Conservation (phyloP, 2,113 vertebrate genomes). For the Channa argus region DNA sequence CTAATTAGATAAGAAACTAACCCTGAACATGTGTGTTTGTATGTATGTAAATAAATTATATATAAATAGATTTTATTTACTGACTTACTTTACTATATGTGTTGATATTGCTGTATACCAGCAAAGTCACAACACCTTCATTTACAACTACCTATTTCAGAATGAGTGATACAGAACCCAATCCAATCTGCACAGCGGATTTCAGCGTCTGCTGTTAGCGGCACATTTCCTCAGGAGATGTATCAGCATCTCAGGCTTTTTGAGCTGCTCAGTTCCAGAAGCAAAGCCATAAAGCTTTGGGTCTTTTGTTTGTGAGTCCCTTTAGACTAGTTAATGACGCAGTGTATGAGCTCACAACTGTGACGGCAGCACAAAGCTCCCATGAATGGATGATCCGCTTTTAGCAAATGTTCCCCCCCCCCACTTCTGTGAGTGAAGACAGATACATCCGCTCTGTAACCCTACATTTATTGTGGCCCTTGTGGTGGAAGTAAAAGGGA, state of each 20-base stretch:
- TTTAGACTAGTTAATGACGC: slow-evolving; percentile 48
- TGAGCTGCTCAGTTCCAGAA: slow-evolving; percentile 22
- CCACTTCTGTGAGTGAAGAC: slow-evolving; percentile 31
- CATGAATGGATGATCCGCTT: slow-evolving; percentile 44
- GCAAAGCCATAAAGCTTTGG: slow-evolving; percentile 27
- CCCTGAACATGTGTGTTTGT: background rate
- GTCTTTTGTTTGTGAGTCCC: slow-evolving; percentile 34
- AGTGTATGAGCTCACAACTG: slow-evolving; percentile 29
- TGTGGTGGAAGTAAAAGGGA: slow-evolving; percentile 50
- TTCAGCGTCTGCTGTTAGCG: slow-evolving; percentile 6
- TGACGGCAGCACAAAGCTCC: slow-evolving; percentile 20
- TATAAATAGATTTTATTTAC: background rate
- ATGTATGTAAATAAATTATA: background rate
- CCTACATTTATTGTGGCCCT: slow-evolving; percentile 42
- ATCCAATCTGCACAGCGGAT: slow-evolving; percentile 16
- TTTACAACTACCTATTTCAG: background rate
- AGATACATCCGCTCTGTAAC: slow-evolving; percentile 42
- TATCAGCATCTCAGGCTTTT: slow-evolving; percentile 28
- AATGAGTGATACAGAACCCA: slow-evolving; percentile 9
- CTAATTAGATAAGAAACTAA: slow-evolving; percentile 60
- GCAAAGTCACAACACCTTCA: slow-evolving; percentile 9
- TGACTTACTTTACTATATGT: background rate
- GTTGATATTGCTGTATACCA: background rate
- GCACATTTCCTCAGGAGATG: slow-evolving; percentile 27
- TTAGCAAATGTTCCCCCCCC: slow-evolving; percentile 24